Base-by-base conservation (phyloP, 2,797 vertebrate genomes). In the Lagocephalus sceleratus region DNA sequence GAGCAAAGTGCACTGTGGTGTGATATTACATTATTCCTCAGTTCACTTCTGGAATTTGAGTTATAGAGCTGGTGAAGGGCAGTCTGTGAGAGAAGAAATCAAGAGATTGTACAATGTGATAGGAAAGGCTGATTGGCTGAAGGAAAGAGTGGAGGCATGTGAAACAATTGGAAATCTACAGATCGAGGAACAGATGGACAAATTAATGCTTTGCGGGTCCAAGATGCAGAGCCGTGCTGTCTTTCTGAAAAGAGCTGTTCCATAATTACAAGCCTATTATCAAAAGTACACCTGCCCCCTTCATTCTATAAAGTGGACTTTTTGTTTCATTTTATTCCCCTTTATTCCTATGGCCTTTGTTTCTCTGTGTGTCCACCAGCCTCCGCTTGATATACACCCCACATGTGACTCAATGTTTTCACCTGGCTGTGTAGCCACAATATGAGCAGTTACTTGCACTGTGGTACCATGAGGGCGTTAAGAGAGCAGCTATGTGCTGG, bases 191-290 rank as follows among this genome's bases (percentile, higher is more conserved):
- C 26, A 76, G 68, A 79, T 71, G 68, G 78, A 78, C 74, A 75
- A 63, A 64, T 51, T 63, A 47, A 74, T 57, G 77, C 60, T 74
- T 82, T 66, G 61, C 23, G 71, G 72, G 62, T 78, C 57, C 74
- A 68, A 60, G 51, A 75, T 72, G 75, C 57, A 59, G 70, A 71
- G 60, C 42, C 49, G 25, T 25, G 25, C 2, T 8, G 5, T 25
- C 25, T 25, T 8, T 25, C 25, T 11, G 26, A 29, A 29, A 29
- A 29, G 26, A 29, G 25, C 63, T 22, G 39, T 44, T 47, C 20
- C 53, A 74, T 73, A 29, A 60, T 73, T 71, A 54, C 71, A 46
- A 66, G 22, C 22, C 39, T 10, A 19, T 25, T 17, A 1, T 42
- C 21, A 41, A 32, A 9, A 3, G 26, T 23, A n/a, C 20, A 32